phyloP scores from a whole-genome alignment of 2,888 invertebrate genomes.

The Ormyrus labotus region DNA sequence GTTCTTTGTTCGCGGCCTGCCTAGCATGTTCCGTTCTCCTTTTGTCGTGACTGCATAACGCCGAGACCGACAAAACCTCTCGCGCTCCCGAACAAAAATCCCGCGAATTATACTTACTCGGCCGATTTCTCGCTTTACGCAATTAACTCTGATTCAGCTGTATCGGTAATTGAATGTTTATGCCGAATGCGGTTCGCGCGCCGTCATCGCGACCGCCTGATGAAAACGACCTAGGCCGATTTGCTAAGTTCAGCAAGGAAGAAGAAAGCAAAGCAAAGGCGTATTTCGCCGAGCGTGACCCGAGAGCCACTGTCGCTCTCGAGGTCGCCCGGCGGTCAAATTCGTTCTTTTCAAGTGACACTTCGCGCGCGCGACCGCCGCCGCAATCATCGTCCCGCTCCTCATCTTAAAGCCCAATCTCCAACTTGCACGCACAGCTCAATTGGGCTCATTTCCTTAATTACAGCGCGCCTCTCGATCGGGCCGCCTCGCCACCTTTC shows the following conservation, averaged over 20 bases:
- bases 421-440: too few relatives aligned
- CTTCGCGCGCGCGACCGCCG: constrained; percentile 9
- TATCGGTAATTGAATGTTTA: too few relatives aligned
- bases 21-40: constrained; percentile 30
- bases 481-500: too few relatives aligned
- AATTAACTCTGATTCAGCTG: too few relatives aligned
- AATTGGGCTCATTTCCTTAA: too few relatives aligned
- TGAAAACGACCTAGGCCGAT: too few relatives aligned
- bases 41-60: constrained; percentile 15
- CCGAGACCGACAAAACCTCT: too few relatives aligned
- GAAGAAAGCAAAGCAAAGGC: neutral
- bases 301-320: neutral
- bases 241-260: too few relatives aligned
- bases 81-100: too few relatives aligned
- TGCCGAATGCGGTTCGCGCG: neutral
- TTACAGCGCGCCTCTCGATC: too few relatives aligned
- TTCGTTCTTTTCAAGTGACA: constrained; percentile 55
- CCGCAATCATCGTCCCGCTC: constrained; percentile 13
- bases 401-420: neutral
- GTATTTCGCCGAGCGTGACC: neutral
- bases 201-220: neutral
- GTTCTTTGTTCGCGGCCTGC: constrained; percentile 35
- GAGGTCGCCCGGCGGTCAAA: constrained; percentile 56
- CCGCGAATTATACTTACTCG: too few relatives aligned
- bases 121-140: too few relatives aligned